A percentile compares a stretch with the other conserved stretches of the same genome.
Conservation (phyloP, 2,888 invertebrate species). For the Nebria salina region DNA sequence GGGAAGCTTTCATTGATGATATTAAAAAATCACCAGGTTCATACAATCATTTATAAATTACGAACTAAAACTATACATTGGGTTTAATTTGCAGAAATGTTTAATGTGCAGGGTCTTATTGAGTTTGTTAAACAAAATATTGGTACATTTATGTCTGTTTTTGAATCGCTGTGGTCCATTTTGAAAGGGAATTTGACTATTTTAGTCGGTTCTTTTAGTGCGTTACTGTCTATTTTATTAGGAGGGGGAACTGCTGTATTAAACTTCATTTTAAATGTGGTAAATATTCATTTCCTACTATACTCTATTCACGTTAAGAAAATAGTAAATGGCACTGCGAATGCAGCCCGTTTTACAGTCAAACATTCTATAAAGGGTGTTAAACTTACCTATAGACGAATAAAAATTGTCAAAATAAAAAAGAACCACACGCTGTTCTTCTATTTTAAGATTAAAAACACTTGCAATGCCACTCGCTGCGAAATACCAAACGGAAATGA, state of each 20-base stretch:
- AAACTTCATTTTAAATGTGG: constrained; percentile 86
- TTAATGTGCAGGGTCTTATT: constrained; percentile 78
- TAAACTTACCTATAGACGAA: too few relatives aligned
- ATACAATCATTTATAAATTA: constrained; percentile 29
- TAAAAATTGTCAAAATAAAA: too few relatives aligned
- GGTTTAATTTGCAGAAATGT: constrained; percentile 65
- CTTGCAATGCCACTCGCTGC: too few relatives aligned
- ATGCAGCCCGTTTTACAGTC: too few relatives aligned
- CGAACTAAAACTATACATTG: neutral
- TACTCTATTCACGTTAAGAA: too few relatives aligned
- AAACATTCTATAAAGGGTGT: too few relatives aligned
- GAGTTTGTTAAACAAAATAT: constrained; percentile 90
- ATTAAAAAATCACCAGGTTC: constrained; percentile 80
- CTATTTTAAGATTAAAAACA: too few relatives aligned
- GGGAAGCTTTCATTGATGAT: constrained; percentile 76
- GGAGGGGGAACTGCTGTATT: constrained; percentile 91
- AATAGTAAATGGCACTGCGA: too few relatives aligned
- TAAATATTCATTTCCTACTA: constrained; percentile 61
- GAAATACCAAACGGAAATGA: too few relatives aligned
- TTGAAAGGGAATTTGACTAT: constrained; percentile 92
- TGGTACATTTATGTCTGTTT: constrained; percentile 85
- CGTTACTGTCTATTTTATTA: constrained; percentile 86
- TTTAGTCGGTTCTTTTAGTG: constrained; percentile 83
- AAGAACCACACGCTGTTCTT: too few relatives aligned
- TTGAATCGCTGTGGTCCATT: constrained; percentile 88